Percentiles rank a stretch among this genome's conserved stretches.
phyloP scores from a whole-genome alignment of 2,888 invertebrate genomes.

The Drosophila anceps region DNA sequence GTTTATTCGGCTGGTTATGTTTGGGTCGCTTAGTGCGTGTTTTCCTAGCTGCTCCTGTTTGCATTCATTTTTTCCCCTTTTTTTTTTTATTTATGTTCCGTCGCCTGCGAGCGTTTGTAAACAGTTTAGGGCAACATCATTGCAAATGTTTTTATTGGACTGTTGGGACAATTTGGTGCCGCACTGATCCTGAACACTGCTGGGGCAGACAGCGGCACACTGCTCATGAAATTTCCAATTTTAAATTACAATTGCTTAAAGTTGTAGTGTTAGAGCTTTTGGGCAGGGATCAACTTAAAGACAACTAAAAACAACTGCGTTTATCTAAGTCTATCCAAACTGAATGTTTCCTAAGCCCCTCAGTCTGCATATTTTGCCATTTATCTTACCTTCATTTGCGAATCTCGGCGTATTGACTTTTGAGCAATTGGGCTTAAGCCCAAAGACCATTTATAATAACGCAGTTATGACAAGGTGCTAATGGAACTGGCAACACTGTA shows the following conservation, averaged over 20 bases:
- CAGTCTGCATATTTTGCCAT: not conserved
- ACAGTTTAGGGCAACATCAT: slow-evolving; percentile 68
- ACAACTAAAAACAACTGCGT: too few relatives aligned
- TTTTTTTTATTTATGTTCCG: slow-evolving; percentile 43
- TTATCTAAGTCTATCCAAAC: not conserved
- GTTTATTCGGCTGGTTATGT: slow-evolving; percentile 38
- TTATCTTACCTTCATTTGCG: not conserved
- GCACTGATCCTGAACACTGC: slow-evolving; percentile 22
- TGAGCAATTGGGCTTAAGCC: slow-evolving; percentile 35
- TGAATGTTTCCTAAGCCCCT: not conserved
- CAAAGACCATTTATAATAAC: slow-evolving; percentile 47
- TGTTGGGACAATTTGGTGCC: slow-evolving; percentile 53
- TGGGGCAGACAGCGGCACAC: not conserved
- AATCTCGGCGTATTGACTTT: slow-evolving; percentile 30
- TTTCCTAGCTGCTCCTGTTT: slow-evolving; percentile 19
- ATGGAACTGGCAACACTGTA: slow-evolving; percentile 38
- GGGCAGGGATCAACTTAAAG: not conserved
- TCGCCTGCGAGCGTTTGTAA: slow-evolving; percentile 59
- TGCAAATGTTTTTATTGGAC: slow-evolving; percentile 66
- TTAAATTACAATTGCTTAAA: not conserved
- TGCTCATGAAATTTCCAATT: not conserved
- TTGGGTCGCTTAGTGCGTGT: slow-evolving; percentile 36
- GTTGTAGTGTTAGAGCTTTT: not conserved
- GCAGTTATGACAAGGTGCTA: slow-evolving; percentile 56
- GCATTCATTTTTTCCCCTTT: slow-evolving; percentile 16